A percentile compares a stretch with the other conserved stretches of the same genome.
phyloP scores from a whole-genome alignment of 2,888 invertebrate species.

The Trimorus sp. region DNA sequence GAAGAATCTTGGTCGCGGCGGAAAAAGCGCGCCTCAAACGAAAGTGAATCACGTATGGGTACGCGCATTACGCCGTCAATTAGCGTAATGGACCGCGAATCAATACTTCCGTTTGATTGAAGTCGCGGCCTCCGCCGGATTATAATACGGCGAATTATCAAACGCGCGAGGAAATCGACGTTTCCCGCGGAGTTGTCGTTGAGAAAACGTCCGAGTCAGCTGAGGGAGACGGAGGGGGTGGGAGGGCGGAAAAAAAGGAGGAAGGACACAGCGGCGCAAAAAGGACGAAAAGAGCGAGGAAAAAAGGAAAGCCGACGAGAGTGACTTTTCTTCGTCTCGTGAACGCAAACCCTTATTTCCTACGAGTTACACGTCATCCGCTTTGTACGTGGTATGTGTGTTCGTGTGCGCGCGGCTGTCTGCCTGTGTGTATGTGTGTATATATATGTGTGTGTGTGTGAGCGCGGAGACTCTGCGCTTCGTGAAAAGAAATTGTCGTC shows the following conservation, averaged over 20 bases:
- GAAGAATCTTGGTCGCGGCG: conserved; percentile 28
- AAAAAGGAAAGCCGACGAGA: conserved; percentile 50
- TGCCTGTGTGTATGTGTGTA: conserved; percentile 26
- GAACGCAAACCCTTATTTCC: conserved; percentile 57
- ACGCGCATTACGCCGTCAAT: conserved; percentile 48
- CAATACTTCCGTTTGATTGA: conserved; percentile 50
- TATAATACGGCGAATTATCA: conserved; percentile 49
- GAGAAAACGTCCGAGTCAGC: conserved; percentile 47
- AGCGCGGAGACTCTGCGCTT: conserved; percentile 37
- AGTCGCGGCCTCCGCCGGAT: conserved; percentile 27
- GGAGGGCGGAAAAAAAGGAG: conserved; percentile 12
- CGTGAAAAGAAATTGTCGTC: conserved; percentile 65
- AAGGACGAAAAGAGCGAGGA: conserved; percentile 33
- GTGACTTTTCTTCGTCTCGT: conserved; percentile 57
- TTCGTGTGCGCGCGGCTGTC: conserved; percentile 10
- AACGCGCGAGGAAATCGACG: conserved; percentile 46
- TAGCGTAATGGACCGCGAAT: conserved; percentile 58
- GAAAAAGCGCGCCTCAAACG: conserved; percentile 31
- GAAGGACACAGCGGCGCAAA: conserved; percentile 33
- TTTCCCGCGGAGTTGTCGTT: conserved; percentile 21
- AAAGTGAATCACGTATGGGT: conserved; percentile 38
- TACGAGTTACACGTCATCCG: conserved; percentile 66
- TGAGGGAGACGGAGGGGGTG: conserved; percentile 25
- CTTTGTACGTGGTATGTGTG: conserved; percentile 46
- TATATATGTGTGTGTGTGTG: no score